phyloP scores from a whole-genome alignment of 2,797 vertebrate species.

The Argya squamiceps region DNA sequence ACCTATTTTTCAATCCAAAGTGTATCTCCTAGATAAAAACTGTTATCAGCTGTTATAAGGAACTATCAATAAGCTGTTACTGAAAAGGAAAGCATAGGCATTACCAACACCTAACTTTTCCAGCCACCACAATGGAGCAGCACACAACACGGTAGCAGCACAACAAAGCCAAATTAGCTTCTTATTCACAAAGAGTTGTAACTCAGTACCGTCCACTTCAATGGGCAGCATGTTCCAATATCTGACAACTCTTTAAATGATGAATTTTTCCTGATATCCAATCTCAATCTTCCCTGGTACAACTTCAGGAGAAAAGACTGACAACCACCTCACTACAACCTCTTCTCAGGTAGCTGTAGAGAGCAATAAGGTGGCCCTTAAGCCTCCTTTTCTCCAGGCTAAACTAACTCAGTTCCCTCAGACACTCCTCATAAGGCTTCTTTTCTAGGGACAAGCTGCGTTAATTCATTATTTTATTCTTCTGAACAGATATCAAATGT shows the following conservation, averaged over 20 bases:
- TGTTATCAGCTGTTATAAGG: background rate
- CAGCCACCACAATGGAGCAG: background rate
- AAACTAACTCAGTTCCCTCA: background rate
- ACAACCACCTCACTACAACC: rapidly evolving
- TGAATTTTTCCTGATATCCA: background rate
- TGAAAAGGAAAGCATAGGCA: background rate
- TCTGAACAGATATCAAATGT: background rate
- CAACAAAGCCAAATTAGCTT: background rate
- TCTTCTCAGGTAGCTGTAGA: background rate
- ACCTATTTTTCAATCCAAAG: background rate
- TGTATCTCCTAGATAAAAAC: background rate
- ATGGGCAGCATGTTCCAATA: too few relatives aligned
- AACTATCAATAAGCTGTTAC: background rate
- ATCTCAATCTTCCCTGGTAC: background rate
- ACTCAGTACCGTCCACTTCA: background rate
- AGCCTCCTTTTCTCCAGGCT: background rate
- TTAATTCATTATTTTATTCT: background rate
- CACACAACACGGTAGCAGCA: background rate
- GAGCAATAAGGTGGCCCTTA: background rate
- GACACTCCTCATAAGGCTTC: background rate
- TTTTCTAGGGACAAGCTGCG: background rate
- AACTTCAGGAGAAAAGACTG: background rate
- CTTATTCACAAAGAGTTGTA: background rate
- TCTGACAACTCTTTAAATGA: background rate
- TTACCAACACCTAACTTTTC: background rate